Evolutionary conservation across 2,888 invertebrate genomes (phyloP).

Genomic region (Aproaerema taeniolella): DNA sequence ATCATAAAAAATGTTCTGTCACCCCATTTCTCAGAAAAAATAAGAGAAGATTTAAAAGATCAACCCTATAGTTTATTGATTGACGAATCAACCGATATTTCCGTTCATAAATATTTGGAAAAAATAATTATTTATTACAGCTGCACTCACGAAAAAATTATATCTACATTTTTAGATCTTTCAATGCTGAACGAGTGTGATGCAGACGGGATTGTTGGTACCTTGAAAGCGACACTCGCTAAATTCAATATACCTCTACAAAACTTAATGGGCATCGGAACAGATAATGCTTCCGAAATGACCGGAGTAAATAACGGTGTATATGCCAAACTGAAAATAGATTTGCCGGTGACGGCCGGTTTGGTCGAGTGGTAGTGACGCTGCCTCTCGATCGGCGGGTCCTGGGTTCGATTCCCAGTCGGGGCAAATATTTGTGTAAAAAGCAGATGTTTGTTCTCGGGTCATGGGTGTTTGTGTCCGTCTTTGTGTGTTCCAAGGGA

Average conservation of each 20-base stretch:
- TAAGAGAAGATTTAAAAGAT: conserved; percentile 19
- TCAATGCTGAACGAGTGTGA: conserved; percentile 14
- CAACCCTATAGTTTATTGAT: conserved; percentile 20
- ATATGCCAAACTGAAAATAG: background rate
- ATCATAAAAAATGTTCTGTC: conserved; percentile 6
- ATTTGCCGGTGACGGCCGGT: no score
- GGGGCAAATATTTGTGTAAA: no score
- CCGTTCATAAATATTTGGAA: conserved; percentile 19
- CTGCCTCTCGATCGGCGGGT: no score
- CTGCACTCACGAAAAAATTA: conserved; percentile 13
- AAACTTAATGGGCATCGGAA: conserved; percentile 19
- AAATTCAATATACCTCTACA: conserved; percentile 16
- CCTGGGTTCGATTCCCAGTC: no score
- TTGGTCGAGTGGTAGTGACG: no score
- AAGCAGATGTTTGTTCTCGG: no score
- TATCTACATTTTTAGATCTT: conserved; percentile 19
- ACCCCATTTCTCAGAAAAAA: conserved; percentile 1
- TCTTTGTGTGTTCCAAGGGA: no score
- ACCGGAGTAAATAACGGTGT: conserved; percentile 4
- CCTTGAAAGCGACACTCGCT: conserved; percentile 17
- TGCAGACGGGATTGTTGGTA: conserved; percentile 17
- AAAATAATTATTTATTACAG: conserved; percentile 20
- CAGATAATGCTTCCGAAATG: conserved; percentile 9
- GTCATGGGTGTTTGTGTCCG: no score
- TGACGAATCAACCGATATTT: conserved; percentile 22